phyloP scores from a whole-genome alignment of 23 tunicate genomes.

The Oikopleura dioica region DNA sequence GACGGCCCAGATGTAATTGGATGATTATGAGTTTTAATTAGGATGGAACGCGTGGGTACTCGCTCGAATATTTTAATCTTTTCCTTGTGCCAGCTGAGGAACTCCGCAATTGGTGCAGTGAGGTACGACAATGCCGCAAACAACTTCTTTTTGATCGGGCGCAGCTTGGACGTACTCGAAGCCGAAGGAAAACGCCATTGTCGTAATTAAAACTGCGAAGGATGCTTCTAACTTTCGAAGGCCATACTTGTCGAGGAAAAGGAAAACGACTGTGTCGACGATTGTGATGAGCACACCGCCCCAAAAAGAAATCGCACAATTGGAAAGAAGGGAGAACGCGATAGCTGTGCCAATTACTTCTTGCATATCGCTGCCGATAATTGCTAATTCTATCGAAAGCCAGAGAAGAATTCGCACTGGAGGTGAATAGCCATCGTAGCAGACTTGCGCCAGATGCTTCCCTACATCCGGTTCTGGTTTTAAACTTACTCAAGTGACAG shows the following conservation, averaged over 20 bases:
- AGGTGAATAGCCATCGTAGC: constrained; percentile 39
- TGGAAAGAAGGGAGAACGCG: constrained; percentile 32
- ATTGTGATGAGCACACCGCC: constrained; percentile 55
- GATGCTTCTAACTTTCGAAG: constrained; percentile 61
- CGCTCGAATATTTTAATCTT: constrained; percentile 58
- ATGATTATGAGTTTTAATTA: background rate
- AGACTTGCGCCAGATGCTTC: constrained; percentile 69
- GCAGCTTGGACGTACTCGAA: constrained; percentile 54
- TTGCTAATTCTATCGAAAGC: constrained; percentile 70
- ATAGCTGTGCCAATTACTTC: constrained; percentile 89
- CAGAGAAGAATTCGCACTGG: constrained; percentile 38
- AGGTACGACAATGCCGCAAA: constrained; percentile 41
- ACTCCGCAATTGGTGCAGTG: constrained; percentile 42
- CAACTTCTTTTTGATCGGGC: constrained; percentile 48
- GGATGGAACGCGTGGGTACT: no score
- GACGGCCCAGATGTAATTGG: constrained; percentile 63
- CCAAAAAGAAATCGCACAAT: constrained; percentile 15
- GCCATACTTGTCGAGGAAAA: constrained; percentile 62
- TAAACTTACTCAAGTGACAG: constrained; percentile 63
- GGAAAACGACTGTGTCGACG: constrained; percentile 52
- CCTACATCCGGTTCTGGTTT: no score
- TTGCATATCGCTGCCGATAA: constrained; percentile 84
- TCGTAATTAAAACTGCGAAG: constrained; percentile 40
- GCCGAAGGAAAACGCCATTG: constrained; percentile 74
- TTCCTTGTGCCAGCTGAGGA: constrained; percentile 44